Base-by-base conservation (phyloP, 53 echinoderm and acorn worm species). In the Arbacia lixula region DNA sequence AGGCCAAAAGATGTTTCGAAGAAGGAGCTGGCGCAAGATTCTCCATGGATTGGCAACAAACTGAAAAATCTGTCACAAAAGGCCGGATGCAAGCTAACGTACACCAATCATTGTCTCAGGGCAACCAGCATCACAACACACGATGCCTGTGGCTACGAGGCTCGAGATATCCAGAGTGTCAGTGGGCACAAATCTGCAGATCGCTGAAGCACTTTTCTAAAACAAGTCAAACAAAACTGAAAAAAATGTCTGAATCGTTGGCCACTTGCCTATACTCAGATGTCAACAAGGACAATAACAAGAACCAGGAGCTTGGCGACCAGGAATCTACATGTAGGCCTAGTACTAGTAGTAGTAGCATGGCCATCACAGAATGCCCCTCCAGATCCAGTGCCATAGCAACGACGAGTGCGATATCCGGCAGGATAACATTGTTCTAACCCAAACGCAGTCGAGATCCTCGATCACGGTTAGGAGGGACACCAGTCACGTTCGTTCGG, bases 31-130 rank as follows among this genome's bases (percentile, higher is more conserved):
- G 27, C 83, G 27, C 39, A 40, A 66, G 21, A 43, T 24, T 9
- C 29, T 1, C 71, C 36, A 29, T 85, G 85, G 85, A 72, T 83
- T 22, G 68, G 54, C 26, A 72, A 84, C 28, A 88, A 88, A 53
- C 51, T 88, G 49, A 88, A 88, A 49, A 72, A 46, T 5, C 34
- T 88, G n/a, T 72, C 88, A 12, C 20, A 62, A 29, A 72, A 36
- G 50, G 88, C 88, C 36, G 51, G 61, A 27, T 88, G 88, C 54
- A 68, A 50, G 1, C 61, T 19, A 3, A 63, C 50, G 34, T 88
- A 84, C 87, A 87, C 87, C 46, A 87, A 87, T 20, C 82, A 87
- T 35, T 82, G 60, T 56, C 34, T 69, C 2, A 50, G 73, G 53
- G 73, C 73, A 52, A 73, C 73, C 4, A 6, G 73, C 52, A 73